Evolutionary conservation across 2,797 vertebrate species (phyloP), one percentile per base, ranked within the genome.

Genomic region (Oreochromis mossambicus): DNA sequence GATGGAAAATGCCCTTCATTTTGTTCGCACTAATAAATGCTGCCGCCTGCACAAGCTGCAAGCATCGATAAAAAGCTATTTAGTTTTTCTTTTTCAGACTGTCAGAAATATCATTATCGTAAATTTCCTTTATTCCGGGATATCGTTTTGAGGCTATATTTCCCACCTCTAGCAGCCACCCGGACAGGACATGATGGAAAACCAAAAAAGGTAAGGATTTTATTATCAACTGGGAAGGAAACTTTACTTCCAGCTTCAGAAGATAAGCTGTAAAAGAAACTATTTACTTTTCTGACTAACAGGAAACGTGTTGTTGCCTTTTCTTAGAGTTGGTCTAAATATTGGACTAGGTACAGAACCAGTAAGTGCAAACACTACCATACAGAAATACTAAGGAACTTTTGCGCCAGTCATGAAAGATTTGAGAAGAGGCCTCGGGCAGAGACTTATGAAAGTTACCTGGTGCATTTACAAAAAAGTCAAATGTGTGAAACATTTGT

Each of bases 401-500:
- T 63, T 29, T 1, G 24, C 1, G 0, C 41, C 4, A 46, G 8
- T 46, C 14, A 48, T 29, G 24, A 73, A 19, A 8, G 10, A 7
- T 48, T 12, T 73, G 0, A 48, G 24, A n/a, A 63, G 58, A 48
- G 1, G 68, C 24, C 4, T 73, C 0, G 6, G 41, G 41, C 41
- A 73, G 24, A 19, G 41, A 19, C 24, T 70, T 46, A 3, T 73
- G 41, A 29, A 73, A 73, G 41, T 73, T 73, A 73, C 26, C 68
- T 12, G 41, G 26, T 17, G 41, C 9, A 7, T 48, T 68, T 13
- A 21, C 19, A 46, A 75, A 11, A n/a, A 21, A 7, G 41, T 13
- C 14, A 58, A 51, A 1, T n/a, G 26, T 54, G 12, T 19, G 10
- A 26, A 21, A 21, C 8, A 19, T 34, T n/a, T 56, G 29, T 41